Evolutionary conservation across 2,113 vertebrate species (phyloP).

Genomic region (Ptyas mucosa): DNA sequence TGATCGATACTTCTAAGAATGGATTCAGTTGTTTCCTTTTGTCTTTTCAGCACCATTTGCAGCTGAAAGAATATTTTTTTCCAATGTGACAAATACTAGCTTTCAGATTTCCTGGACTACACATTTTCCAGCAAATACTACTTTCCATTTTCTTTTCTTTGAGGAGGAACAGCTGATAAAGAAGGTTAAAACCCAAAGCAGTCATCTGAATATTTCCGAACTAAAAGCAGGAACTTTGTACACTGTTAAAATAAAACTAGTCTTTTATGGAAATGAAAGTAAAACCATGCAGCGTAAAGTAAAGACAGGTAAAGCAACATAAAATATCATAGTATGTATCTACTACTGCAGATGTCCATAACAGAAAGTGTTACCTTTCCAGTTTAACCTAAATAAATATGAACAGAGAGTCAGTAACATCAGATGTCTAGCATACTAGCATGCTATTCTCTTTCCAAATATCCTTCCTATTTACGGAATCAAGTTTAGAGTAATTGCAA

Average conservation of each 20-base stretch:
- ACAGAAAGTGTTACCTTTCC: neutral
- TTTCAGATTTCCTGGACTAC: neutral
- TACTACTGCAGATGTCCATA: neutral
- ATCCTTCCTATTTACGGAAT: neutral
- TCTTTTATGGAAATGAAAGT: constrained; percentile 50
- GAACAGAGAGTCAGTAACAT: neutral
- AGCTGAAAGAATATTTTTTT: constrained; percentile 11
- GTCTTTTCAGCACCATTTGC: neutral
- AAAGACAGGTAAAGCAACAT: constrained; percentile 56
- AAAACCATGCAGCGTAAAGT: constrained; percentile 22
- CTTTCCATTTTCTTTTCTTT: constrained; percentile 50
- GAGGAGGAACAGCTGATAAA: constrained; percentile 12
- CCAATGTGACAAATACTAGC: constrained; percentile 17
- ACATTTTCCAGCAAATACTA: neutral
- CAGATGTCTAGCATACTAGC: neutral
- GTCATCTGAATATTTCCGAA: constrained; percentile 26
- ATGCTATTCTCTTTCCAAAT: neutral
- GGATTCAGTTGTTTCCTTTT: neutral
- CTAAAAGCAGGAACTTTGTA: constrained; percentile 65
- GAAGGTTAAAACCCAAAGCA: constrained; percentile 10
- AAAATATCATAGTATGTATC: neutral
- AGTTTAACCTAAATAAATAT: neutral
- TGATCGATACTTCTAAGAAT: neutral
- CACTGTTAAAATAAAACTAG: constrained; percentile 54
- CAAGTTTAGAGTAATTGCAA: neutral